Evolutionary conservation across 2,797 vertebrate species (phyloP).

Genomic region (Sebastiscus tertius): DNA sequence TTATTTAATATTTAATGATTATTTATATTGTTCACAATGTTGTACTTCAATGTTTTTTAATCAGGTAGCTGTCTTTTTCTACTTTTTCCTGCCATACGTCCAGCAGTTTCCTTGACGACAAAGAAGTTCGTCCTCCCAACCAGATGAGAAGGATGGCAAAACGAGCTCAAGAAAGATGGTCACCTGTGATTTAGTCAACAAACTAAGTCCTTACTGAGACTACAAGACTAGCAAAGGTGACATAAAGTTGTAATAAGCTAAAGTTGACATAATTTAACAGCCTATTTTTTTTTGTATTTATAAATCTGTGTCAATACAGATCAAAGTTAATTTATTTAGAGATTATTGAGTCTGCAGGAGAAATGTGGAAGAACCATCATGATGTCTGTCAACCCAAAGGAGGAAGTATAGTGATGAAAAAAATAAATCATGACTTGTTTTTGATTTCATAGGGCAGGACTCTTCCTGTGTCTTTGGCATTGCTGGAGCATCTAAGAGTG

Average conservation of each 20-base stretch:
- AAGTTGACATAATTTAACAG: background rate
- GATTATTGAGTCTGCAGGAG: too few species aligned
- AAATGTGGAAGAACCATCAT: too few species aligned
- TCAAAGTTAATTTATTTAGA: too few species aligned
- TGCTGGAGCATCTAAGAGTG: background rate
- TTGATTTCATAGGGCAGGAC: too few species aligned
- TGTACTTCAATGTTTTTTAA: background rate
- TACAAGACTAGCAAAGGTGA: background rate
- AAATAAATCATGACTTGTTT: too few species aligned
- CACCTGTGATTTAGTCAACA: background rate
- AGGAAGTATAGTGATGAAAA: too few species aligned
- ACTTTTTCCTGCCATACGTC: background rate
- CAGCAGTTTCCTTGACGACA: background rate
- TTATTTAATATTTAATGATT: background rate
- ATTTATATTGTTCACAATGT: background rate
- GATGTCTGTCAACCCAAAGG: too few species aligned
- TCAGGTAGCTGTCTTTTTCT: background rate
- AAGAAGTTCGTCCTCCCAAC: background rate
- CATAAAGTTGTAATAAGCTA: background rate
- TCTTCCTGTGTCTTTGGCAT: background rate
- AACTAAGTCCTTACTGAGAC: background rate
- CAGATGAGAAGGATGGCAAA: background rate
- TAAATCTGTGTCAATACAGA: too few species aligned
- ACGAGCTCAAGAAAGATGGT: background rate
- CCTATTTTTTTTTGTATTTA: background rate